A percentile compares a stretch with the other conserved stretches of the same genome.
phyloP scores from a whole-genome alignment of 2,797 vertebrate genomes.

The Microcaecilia unicolor region DNA sequence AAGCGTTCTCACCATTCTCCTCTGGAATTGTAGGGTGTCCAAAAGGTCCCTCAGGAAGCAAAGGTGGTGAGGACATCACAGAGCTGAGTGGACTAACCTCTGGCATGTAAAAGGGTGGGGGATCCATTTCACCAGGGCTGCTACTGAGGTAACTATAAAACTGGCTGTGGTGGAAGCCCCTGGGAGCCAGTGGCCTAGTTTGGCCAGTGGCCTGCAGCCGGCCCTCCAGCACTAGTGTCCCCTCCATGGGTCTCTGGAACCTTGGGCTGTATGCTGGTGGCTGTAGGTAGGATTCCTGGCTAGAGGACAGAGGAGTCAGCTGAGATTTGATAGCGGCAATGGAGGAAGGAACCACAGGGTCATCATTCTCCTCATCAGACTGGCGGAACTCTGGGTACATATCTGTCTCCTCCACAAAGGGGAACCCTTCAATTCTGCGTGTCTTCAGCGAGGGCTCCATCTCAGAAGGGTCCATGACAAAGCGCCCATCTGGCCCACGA shows the following conservation, averaged over 20 bases:
- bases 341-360: slow-evolving; percentile 78
- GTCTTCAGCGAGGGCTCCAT: slow-evolving; percentile 74
- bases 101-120: slow-evolving; percentile 94
- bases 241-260: slow-evolving; percentile 86
- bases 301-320: slow-evolving; percentile 92
- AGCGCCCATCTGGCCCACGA: slow-evolving; percentile 90
- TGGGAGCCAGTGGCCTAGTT: slow-evolving; percentile 74
- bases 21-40: slow-evolving; percentile 91
- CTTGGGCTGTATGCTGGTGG: slow-evolving; percentile 95
- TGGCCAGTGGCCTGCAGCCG: slow-evolving; percentile 88
- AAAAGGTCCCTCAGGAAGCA: slow-evolving; percentile 83
- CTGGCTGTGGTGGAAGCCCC: slow-evolving; percentile 86
- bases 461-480: slow-evolving; percentile 80
- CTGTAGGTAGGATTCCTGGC: slow-evolving; percentile 94
- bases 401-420: slow-evolving; percentile 96
- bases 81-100: slow-evolving; percentile 96
- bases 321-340: slow-evolving; percentile 89
- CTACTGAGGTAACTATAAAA: slow-evolving; percentile 90
- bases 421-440: slow-evolving; percentile 92
- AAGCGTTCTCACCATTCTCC: slow-evolving; percentile 87
- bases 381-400: slow-evolving; percentile 98
- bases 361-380: slow-evolving; percentile 96
- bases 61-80: slow-evolving; percentile 84
- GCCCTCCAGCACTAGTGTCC: slow-evolving; percentile 75
- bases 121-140: slow-evolving; percentile 74